Evolutionary conservation across 2,797 vertebrate species (phyloP).

Genomic region (Chaunax sp.): DNA sequence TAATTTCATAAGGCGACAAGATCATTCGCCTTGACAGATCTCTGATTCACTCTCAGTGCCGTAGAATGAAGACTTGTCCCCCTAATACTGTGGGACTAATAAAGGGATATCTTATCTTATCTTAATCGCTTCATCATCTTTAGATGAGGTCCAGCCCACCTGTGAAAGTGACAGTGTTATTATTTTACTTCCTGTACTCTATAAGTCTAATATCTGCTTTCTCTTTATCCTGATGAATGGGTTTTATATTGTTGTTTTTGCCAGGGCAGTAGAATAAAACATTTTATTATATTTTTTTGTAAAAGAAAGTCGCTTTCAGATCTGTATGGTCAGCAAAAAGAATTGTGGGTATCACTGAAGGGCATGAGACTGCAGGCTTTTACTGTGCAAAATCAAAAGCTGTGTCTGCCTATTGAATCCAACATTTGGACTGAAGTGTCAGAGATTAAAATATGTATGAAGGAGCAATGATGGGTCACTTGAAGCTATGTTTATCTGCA

Average conservation of each 20-base stretch:
- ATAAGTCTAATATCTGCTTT: conserved; percentile 45
- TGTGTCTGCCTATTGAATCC: too few species aligned
- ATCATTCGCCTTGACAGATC: conserved; percentile 43
- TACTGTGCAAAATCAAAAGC: not conserved
- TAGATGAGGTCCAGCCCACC: conserved; percentile 43
- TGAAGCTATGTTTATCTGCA: too few species aligned
- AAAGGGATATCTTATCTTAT: too few species aligned
- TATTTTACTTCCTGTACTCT: conserved; percentile 50
- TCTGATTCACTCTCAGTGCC: conserved; percentile 55
- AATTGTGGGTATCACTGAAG: conserved; percentile 4
- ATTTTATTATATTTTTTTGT: conserved; percentile 2
- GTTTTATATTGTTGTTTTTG: conserved; percentile 22
- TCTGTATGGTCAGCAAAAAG: not conserved
- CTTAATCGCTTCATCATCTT: conserved; percentile 42
- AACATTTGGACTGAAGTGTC: too few species aligned
- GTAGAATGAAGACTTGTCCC: conserved; percentile 34
- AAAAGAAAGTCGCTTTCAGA: conserved; percentile 26
- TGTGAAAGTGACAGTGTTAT: conserved; percentile 49
- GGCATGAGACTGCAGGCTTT: too few species aligned
- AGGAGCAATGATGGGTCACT: too few species aligned
- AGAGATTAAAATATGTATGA: too few species aligned
- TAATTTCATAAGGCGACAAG: conserved; percentile 43
- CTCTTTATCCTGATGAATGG: conserved; percentile 18
- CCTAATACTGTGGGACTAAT: too few species aligned
- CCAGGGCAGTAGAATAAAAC: conserved; percentile 19